These are phyloP conservation scores for Pollenia amentaria DNA, from an alignment of 2,888 invertebrate genomes.

Conservation along the genomic window DNA sequence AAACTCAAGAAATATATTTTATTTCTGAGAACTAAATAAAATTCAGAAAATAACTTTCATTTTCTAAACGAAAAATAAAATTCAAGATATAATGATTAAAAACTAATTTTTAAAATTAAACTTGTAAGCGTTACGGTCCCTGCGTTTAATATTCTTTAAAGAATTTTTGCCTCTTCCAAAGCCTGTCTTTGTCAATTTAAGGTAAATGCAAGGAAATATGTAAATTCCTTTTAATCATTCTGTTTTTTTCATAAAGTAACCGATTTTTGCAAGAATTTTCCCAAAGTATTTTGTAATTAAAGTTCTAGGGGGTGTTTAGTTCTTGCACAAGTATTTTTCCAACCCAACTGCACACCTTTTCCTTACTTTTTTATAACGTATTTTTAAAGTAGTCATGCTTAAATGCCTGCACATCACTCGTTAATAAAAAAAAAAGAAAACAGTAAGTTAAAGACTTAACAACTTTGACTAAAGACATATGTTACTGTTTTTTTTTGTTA, in stretches of 20 bases:
- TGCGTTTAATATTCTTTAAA: too few relatives aligned
- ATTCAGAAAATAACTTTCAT: too few relatives aligned
- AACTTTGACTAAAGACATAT: constrained; percentile 59
- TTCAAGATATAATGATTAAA: too few relatives aligned
- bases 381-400: constrained; percentile 70
- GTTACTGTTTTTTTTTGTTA: background rate
- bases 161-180: too few relatives aligned
- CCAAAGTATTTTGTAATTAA: constrained; percentile 40
- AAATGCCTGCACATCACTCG: constrained; percentile 48
- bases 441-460: constrained; percentile 35
- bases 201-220: background rate
- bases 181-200: too few relatives aligned
- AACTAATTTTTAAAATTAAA: too few relatives aligned
- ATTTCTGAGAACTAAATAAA: too few relatives aligned
- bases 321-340: constrained; percentile 24
- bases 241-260: constrained; percentile 51
- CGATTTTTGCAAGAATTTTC: constrained; percentile 64
- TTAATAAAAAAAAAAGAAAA: background rate
- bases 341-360: constrained; percentile 60
- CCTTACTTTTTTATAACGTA: constrained; percentile 58
- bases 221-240: background rate
- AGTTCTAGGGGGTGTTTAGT: constrained; percentile 39
- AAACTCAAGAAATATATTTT: too few relatives aligned
- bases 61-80: too few relatives aligned
- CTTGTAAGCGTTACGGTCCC: too few relatives aligned